Base-by-base conservation (phyloP, 2,797 vertebrate species). In the Cetoscarus ocellatus region DNA sequence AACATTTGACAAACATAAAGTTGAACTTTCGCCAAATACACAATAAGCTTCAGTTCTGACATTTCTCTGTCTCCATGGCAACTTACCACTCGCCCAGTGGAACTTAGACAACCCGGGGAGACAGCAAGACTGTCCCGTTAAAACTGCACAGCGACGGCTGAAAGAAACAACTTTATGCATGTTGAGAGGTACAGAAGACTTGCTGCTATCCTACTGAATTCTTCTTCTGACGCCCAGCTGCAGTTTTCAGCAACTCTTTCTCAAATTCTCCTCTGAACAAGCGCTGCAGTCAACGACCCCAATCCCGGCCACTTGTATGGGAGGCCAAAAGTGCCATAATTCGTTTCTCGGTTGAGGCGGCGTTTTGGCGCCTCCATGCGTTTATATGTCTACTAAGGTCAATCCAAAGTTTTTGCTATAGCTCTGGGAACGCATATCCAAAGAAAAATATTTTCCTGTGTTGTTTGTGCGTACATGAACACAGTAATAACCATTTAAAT, bases 61-160 rank as follows among this genome's bases (percentile, higher is more conserved):
- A 10, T 47, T 27, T 5, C 1, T 14, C 35, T 6, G 42, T 77
- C 14, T 78, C 74, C 76, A 69, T 48, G 55, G 67, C 49, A 81
- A 94, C 94, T 95, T 88, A 95, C 94, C 94, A 63, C 55, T 77
- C 10, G 72, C 52, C 50, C 38, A 49, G 74, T 89, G 90, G 73
- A 94, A 70, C 68, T 82, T 80, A 55, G 73, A 67, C 62, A 61
- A 56, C 47, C 19, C 40, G 10, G 43, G 17, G 12, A 56, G 27
- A 45, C 12, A 55, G 67, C 60, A 47, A 40, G 18, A 10, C 34
- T 50, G 48, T 53, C 73, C 70, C 6, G 40, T 53, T 9, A 75
- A 35, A 58, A 39, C 45, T 9, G 78, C 49, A 67, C 67, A 43
- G 1, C 73, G 78, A 11, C 65, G 63, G 1, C 53, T 54, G 47